Conservation (phyloP, 2,113 vertebrate genomes). For the Tupaia tana region DNA sequence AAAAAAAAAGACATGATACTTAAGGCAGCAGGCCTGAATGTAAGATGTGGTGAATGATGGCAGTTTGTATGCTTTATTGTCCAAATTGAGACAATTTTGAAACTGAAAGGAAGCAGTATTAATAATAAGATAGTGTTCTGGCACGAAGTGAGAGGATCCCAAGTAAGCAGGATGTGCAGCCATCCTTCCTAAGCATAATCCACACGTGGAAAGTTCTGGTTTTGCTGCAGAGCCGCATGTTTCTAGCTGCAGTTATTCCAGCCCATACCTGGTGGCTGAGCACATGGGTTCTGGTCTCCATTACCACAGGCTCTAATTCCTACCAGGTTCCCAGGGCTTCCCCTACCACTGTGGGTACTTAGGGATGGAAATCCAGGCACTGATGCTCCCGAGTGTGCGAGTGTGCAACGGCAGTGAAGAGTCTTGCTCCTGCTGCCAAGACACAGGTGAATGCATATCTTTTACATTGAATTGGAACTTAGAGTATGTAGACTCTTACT, state of each 20-base stretch:
- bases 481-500: background rate
- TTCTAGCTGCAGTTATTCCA: background rate
- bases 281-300: background rate
- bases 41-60: background rate
- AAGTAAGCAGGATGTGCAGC: background rate
- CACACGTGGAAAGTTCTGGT: background rate
- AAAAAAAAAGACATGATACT: background rate
- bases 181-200: background rate
- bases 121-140: background rate
- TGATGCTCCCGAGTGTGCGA: background rate
- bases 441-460: background rate
- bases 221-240: background rate
- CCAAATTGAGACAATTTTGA: background rate
- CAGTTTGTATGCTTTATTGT: background rate
- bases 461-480: background rate
- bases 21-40: background rate
- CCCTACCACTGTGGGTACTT: background rate
- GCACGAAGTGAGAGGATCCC: background rate
- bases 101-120: background rate
- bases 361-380: background rate
- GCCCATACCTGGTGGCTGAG: background rate
- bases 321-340: background rate
- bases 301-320: background rate
- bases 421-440: background rate
- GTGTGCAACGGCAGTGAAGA: background rate